Base-by-base conservation (phyloP, 2,113 vertebrate genomes). In the Felis chaus region DNA sequence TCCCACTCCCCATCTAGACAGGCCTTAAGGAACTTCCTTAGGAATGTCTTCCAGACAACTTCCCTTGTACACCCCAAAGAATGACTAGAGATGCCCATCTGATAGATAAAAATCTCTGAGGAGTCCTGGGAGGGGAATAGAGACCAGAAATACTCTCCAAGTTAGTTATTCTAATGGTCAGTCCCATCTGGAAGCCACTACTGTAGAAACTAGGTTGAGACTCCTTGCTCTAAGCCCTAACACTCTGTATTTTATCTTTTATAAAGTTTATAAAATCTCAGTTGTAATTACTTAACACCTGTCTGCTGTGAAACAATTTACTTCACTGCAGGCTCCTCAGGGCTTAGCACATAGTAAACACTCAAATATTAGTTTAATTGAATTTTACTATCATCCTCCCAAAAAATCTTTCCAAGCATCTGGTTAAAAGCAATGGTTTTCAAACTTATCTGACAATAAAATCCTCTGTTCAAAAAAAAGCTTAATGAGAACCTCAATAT, bases 391-490 rank as follows among this genome's bases (percentile, higher is more conserved):
- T 91, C 53, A 65, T 69, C 19, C 81, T 74, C 66, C 41, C 89
- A 53, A 16, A 78, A 90, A 90, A 11, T 87, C 55, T 81, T 88
- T 68, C 92, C 45, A 95, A 88, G 41, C 74, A 82, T 68, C 69
- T 80, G 27, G 95, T 73, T 92, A 78, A 90, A 93, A 65, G 71
- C 76, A 83, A 53, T 82, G 21, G 27, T 81, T 93, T 91, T 94
- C 39, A 95, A 85, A 90, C 31, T 48, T 85, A 78, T 16, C 87
- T 74, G 76, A 74, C 12, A 85, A 85, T 31, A 85, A 88, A 96
- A 96, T 45, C 27, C 21, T 85, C 92, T 29, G 48, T 89, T 93
- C 4, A 61, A 91, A 95, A 33, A 89, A 85, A 93, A 81, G 12
- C 29, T 93, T 84, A 88, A 84, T 41, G 65, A 95, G n/a, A 85